A percentile compares a stretch with the other conserved stretches of the same genome.
Evolutionary conservation across 1,140 invertebrate genomes (phyloP).

Genomic region (Manduca sexta): DNA sequence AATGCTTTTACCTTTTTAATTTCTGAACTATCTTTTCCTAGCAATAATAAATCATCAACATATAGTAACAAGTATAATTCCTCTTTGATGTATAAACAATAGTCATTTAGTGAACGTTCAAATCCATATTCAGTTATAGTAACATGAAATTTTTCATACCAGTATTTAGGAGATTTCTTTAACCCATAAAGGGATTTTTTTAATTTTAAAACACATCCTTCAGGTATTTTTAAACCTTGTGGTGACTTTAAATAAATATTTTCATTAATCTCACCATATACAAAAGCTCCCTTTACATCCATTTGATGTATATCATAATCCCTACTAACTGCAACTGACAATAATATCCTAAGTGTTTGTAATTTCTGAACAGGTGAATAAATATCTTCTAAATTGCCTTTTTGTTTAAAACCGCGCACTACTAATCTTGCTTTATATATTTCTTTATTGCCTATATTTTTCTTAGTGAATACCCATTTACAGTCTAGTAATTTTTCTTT

Average conservation of each 20-base stretch:
- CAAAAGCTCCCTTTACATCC: too few relatives aligned
- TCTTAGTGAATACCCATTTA: not conserved
- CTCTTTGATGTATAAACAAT: conserved; percentile 8
- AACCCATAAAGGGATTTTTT: conserved; percentile 10
- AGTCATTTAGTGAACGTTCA: conserved; percentile 10
- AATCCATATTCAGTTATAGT: conserved; percentile 2
- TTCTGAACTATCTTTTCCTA: conserved; percentile 2
- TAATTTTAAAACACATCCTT: conserved; percentile 9
- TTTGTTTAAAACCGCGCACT: conserved; percentile 26
- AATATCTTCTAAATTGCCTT: conserved; percentile 26
- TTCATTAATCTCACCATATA: not conserved
- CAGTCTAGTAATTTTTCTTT: too few relatives aligned
- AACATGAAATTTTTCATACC: conserved; percentile 10
- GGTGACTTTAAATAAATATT: conserved; percentile 11
- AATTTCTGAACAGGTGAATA: conserved; percentile 29
- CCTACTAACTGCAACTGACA: too few relatives aligned
- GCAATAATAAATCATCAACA: conserved; percentile 13
- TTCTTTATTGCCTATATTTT: conserved; percentile 36
- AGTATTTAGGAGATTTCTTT: conserved; percentile 10
- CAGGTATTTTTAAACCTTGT: conserved; percentile 2
- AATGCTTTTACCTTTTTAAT: too few relatives aligned
- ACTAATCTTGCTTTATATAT: conserved; percentile 30
- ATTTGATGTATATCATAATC: too few relatives aligned
- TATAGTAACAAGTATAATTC: conserved; percentile 6
- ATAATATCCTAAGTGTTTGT: too few relatives aligned